Percentiles rank a stretch among this genome's conserved stretches.
Conservation (phyloP, 2,888 invertebrate species). For the Diachrysia chrysitis region DNA sequence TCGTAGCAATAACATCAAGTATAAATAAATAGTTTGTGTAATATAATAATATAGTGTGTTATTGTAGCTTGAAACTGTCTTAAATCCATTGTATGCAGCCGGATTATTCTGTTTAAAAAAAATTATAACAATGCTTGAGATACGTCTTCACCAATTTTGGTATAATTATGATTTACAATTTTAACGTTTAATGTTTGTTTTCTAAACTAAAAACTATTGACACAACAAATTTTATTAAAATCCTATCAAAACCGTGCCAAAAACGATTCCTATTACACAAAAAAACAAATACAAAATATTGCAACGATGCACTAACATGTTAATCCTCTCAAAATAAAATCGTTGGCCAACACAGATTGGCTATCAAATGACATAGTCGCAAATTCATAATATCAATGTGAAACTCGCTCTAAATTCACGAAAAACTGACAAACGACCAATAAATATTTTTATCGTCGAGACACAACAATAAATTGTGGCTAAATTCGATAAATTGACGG, state of each 20-base stretch:
- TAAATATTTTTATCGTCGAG: constrained; percentile 63
- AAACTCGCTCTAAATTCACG: constrained; percentile 50
- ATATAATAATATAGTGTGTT: too few relatives aligned
- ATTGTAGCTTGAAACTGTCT: too few relatives aligned
- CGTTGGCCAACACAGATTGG: constrained; percentile 34
- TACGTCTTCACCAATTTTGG: too few relatives aligned
- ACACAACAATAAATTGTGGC: constrained; percentile 64
- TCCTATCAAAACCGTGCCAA: background rate
- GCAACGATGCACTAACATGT: constrained; percentile 21
- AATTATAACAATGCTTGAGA: too few relatives aligned
- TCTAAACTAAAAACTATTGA: too few relatives aligned
- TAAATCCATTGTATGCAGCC: too few relatives aligned
- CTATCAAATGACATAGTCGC: constrained; percentile 49
- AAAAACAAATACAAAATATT: constrained; percentile 6
- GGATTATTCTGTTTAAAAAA: too few relatives aligned
- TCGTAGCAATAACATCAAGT: too few relatives aligned
- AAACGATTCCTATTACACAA: constrained; percentile 9
- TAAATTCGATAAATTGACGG: constrained; percentile 67
- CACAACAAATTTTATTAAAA: background rate
- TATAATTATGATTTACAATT: too few relatives aligned
- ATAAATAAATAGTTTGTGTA: too few relatives aligned
- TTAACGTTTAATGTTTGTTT: too few relatives aligned
- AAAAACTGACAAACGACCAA: constrained; percentile 65
- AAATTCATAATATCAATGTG: constrained; percentile 51
- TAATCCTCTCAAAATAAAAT: constrained; percentile 35